Conservation (phyloP, 35 echinoderm and acorn worm species). For the Ptychodera flava region DNA sequence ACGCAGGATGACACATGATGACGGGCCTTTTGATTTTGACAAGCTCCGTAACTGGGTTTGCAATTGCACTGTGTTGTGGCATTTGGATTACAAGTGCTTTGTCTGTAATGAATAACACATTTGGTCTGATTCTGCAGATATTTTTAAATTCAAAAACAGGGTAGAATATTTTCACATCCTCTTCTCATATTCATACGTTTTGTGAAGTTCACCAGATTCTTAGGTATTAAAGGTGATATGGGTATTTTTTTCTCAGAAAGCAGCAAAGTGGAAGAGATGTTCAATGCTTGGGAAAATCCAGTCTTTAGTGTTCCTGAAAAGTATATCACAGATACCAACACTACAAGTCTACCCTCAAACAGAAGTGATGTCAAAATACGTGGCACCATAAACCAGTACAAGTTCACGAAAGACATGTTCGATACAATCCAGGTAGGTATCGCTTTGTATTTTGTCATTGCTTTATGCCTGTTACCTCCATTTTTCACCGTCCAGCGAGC, state of each 20-base stretch:
- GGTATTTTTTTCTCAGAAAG: not conserved
- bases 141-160: too few relatives aligned
- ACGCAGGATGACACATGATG: too few relatives aligned
- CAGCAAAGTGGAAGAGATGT: not conserved
- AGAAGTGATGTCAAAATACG: constrained; percentile 20
- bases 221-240: not conserved
- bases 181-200: too few relatives aligned
- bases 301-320: not conserved
- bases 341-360: not conserved
- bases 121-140: too few relatives aligned
- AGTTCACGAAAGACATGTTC: constrained; percentile 83
- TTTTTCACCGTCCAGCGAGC: too few relatives aligned
- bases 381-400: constrained; percentile 68
- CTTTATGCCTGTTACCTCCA: too few relatives aligned
- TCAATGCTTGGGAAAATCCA: not conserved
- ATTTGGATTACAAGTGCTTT: too few relatives aligned
- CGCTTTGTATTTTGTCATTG: not conserved
- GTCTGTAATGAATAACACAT: too few relatives aligned
- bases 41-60: too few relatives aligned
- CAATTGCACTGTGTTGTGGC: too few relatives aligned
- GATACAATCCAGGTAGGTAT: constrained; percentile 53
- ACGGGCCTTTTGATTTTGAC: too few relatives aligned
- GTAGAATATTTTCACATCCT: too few relatives aligned
- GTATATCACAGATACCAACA: not conserved
- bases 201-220: not conserved